These are phyloP conservation scores for Ranitomeya imitator DNA, from an alignment of 2,113 vertebrate genomes.

Conservation along the genomic window DNA sequence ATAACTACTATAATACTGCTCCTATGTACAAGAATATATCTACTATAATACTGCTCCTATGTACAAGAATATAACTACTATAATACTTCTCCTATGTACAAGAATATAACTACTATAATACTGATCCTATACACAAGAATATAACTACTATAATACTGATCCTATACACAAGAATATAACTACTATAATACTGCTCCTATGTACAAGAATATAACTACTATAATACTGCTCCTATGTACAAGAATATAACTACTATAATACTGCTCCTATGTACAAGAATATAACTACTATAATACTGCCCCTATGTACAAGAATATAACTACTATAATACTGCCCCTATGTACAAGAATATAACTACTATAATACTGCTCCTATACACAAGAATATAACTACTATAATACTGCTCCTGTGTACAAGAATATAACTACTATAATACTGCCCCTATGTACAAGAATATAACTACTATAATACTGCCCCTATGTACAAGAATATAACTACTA, in stretches of 20 bases:
- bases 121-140: too few relatives aligned
- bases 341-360: not conserved
- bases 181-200: constrained; percentile 6
- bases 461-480: constrained; percentile 10
- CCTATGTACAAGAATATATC: not conserved
- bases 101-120: too few relatives aligned
- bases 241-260: too few relatives aligned
- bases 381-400: too few relatives aligned
- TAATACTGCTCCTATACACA: too few relatives aligned
- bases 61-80: not conserved
- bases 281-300: not conserved
- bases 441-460: not conserved
- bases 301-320: not conserved
- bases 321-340: constrained; percentile 10
- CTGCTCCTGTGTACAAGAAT: too few relatives aligned
- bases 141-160: not conserved
- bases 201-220: not conserved
- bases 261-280: too few relatives aligned
- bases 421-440: not conserved
- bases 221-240: too few relatives aligned
- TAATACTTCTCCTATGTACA: too few relatives aligned
- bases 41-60: constrained; percentile 6
- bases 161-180: not conserved
- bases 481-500: not conserved
- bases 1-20: not conserved